phyloP scores from a whole-genome alignment of 2,113 vertebrate species.

The Trogon melanurus region DNA sequence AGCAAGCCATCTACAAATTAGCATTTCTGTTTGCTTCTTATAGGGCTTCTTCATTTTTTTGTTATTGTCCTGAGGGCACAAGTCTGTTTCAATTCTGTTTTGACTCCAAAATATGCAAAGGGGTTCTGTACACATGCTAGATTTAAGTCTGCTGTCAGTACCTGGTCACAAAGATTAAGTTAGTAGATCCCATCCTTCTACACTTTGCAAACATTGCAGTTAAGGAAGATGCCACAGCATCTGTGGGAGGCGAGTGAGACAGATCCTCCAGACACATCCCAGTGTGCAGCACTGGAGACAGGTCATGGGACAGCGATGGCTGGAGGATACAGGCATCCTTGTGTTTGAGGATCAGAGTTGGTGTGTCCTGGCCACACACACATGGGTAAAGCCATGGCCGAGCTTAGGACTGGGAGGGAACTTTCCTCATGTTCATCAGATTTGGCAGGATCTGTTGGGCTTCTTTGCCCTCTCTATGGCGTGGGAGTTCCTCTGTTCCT shows the following conservation, averaged over 20 bases:
- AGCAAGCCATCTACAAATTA: neutral
- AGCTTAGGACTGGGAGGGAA: accelerated
- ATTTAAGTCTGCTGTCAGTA: neutral
- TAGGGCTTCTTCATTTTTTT: neutral
- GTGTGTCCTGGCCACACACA: neutral
- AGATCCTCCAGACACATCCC: neutral
- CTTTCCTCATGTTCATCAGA: neutral
- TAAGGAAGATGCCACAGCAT: neutral
- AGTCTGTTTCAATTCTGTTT: neutral
- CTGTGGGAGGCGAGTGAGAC: neutral
- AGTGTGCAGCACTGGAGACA: neutral
- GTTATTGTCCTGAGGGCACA: neutral
- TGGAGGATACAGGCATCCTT: neutral
- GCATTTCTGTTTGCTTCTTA: neutral
- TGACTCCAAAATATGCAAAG: neutral
- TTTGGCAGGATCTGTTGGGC: neutral
- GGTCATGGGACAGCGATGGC: too few relatives aligned
- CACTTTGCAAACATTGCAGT: neutral
- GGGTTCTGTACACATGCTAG: neutral
- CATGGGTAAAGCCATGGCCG: neutral
- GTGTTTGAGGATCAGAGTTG: neutral
- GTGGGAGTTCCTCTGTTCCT: neutral
- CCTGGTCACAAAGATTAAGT: neutral
- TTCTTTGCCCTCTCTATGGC: neutral
- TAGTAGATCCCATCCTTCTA: neutral